phyloP scores from a whole-genome alignment of 2,888 invertebrate genomes.

The Harpalus rubripes region DNA sequence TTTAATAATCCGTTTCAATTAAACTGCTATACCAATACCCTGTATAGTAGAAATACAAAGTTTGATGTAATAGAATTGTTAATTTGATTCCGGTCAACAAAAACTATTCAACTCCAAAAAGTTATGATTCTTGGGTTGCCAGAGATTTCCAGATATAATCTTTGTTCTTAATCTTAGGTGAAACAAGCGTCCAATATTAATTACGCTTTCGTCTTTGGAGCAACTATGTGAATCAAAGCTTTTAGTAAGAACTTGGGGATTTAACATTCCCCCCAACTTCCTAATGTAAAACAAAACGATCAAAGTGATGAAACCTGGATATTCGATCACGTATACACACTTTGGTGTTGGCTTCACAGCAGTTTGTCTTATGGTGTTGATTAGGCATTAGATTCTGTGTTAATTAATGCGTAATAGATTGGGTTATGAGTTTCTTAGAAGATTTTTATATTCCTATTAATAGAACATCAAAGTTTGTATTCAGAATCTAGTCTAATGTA shows the following conservation, averaged over 20 bases:
- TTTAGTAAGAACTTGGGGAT: neutral
- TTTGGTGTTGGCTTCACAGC: slow-evolving; percentile 29
- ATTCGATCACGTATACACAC: slow-evolving; percentile 25
- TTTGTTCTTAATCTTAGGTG: neutral
- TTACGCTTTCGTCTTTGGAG: slow-evolving; percentile 20
- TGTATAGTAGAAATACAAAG: too few relatives aligned
- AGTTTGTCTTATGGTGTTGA: slow-evolving; percentile 6
- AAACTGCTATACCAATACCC: too few relatives aligned
- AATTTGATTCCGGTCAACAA: neutral
- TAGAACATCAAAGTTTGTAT: neutral
- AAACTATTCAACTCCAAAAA: neutral
- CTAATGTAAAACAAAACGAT: slow-evolving; percentile 36
- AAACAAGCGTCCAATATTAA: slow-evolving; percentile 16
- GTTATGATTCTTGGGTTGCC: neutral
- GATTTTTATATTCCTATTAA: neutral
- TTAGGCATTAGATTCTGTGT: slow-evolving; percentile 8
- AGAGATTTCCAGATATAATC: neutral
- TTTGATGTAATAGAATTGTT: too few relatives aligned
- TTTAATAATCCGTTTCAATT: too few relatives aligned
- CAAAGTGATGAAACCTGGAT: slow-evolving; percentile 2
- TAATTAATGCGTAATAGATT: slow-evolving; percentile 28
- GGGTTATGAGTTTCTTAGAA: neutral
- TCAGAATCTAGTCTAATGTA: too few relatives aligned
- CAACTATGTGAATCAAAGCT: slow-evolving; percentile 1
- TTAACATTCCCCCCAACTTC: neutral